These are phyloP conservation scores for Sitta carolinensis DNA, from an alignment of 2,797 vertebrate genomes.

Conservation along the genomic window DNA sequence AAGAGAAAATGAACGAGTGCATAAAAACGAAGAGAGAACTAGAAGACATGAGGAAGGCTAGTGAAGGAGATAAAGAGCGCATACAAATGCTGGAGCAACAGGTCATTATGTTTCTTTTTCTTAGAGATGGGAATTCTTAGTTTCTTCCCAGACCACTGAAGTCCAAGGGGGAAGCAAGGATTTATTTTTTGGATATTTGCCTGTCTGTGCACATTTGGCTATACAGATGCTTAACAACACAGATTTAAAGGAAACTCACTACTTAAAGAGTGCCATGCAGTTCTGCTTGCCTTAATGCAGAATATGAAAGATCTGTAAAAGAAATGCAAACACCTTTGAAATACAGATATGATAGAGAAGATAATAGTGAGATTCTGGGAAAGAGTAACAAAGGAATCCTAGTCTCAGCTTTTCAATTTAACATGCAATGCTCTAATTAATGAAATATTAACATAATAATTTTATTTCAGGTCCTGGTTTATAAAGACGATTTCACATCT, in stretches of 20 bases:
- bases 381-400: not conserved
- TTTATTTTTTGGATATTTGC: not conserved
- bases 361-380: not conserved
- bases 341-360: not conserved
- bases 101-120: slow-evolving; percentile 72
- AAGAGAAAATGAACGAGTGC: slow-evolving; percentile 83
- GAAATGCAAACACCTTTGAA: not conserved
- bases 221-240: not conserved
- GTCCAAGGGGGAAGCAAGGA: not conserved
- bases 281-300: not conserved
- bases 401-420: not conserved
- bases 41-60: slow-evolving; percentile 62
- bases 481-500: slow-evolving; percentile 90
- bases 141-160: not conserved
- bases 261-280: not conserved
- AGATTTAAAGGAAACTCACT: not conserved
- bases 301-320: not conserved
- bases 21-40: slow-evolving; percentile 70
- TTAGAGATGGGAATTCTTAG: not conserved
- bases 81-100: slow-evolving; percentile 93
- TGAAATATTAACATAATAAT: not conserved
- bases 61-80: slow-evolving; percentile 73
- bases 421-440: not conserved
- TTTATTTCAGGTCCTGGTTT: slow-evolving; percentile 83
- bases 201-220: not conserved